A percentile compares a stretch with the other conserved stretches of the same genome.
These are phyloP conservation scores for Lasioglossum villosulum DNA, from an alignment of 2,888 invertebrate species.

Conservation along the genomic window DNA sequence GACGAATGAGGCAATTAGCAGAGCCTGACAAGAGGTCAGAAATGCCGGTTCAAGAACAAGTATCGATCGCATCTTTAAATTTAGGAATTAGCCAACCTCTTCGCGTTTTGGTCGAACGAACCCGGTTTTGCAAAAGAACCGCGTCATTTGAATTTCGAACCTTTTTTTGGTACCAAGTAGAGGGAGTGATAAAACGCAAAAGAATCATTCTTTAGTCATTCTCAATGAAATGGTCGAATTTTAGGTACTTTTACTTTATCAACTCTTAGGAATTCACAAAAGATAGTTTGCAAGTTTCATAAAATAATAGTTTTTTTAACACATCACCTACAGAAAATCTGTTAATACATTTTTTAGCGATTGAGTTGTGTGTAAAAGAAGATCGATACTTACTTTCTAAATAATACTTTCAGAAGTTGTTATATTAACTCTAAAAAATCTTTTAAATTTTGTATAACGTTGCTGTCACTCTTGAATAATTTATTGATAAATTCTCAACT, in stretches of 20 bases:
- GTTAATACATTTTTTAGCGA: too few relatives aligned
- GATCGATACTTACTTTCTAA: too few relatives aligned
- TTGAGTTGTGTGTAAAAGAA: too few relatives aligned
- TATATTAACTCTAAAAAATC: background rate
- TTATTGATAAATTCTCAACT: too few relatives aligned
- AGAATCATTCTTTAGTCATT: background rate
- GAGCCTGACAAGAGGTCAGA: constrained; percentile 15
- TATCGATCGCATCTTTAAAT: constrained; percentile 49
- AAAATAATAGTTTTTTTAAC: too few relatives aligned
- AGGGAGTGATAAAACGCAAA: background rate
- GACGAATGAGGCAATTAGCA: constrained; percentile 55
- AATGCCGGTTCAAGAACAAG: constrained; percentile 27
- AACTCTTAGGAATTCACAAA: background rate
- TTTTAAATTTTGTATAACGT: background rate
- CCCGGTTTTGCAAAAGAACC: background rate
- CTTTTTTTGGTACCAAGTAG: background rate
- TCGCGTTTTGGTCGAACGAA: background rate
- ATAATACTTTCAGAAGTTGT: too few relatives aligned
- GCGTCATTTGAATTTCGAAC: background rate
- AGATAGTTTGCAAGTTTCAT: too few relatives aligned
- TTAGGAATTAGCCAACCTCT: background rate
- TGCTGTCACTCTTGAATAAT: too few relatives aligned
- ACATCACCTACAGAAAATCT: too few relatives aligned
- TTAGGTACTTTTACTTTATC: background rate
- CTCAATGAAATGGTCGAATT: background rate